Evolutionary conservation across 37 sponge, comb jelly and placozoan genomes (phyloP).

Genomic region (Dysidea cf. avara): DNA sequence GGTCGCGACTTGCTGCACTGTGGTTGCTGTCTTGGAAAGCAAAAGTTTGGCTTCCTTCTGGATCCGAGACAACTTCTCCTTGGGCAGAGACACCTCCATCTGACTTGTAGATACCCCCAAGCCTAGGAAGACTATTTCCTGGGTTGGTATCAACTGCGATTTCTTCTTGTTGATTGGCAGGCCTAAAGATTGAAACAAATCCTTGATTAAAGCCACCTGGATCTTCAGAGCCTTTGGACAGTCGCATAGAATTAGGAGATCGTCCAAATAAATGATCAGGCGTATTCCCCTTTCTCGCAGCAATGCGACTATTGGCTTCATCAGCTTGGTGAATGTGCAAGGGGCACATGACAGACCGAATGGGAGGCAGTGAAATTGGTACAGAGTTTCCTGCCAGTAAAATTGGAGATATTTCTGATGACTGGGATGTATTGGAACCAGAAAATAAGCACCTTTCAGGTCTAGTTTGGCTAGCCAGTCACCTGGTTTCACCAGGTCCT

Average conservation of each 20-base stretch:
- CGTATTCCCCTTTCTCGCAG: conserved; percentile 1
- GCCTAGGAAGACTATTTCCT: conserved; percentile 20
- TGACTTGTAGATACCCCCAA: conserved; percentile 1
- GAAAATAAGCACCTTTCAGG: conserved; percentile 1
- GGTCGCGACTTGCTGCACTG: too few species aligned
- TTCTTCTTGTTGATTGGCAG: conserved; percentile 9
- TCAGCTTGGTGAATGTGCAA: conserved; percentile 7
- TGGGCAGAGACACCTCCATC: conserved; percentile 11
- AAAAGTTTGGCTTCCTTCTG: background rate
- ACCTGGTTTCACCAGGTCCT: conserved; percentile 2
- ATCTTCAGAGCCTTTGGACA: background rate
- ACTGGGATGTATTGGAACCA: background rate
- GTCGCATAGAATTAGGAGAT: background rate
- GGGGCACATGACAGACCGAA: conserved; percentile 8
- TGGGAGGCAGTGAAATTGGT: background rate
- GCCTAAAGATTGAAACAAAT: background rate
- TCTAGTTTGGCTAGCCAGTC: background rate
- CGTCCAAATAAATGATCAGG: background rate
- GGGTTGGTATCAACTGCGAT: too few species aligned
- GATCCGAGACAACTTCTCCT: background rate
- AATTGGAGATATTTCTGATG: conserved; percentile 1
- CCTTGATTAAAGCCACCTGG: background rate
- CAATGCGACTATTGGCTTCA: conserved; percentile 3
- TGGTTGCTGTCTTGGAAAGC: too few species aligned
- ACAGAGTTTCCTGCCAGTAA: background rate